Conservation (phyloP, 2,888 invertebrate species). For the Agrypnus murinus region DNA sequence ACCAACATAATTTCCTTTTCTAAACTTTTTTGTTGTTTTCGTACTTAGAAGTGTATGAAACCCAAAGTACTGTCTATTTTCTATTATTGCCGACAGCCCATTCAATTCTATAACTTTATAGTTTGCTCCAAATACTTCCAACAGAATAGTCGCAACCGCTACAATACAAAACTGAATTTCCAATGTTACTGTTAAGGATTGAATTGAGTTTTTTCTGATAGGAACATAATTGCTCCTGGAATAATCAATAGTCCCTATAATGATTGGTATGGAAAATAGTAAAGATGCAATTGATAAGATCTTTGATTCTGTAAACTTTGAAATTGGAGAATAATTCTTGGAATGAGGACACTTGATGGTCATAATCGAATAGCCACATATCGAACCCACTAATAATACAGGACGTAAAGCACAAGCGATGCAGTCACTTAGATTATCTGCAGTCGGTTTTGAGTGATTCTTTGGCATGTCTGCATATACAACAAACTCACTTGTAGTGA, state of each 20-base stretch:
- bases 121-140: background rate
- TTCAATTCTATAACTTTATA: slow-evolving; percentile 21
- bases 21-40: background rate
- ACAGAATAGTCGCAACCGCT: background rate
- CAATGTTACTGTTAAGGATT: background rate
- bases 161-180: background rate
- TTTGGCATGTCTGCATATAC: no score
- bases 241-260: background rate
- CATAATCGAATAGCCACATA: background rate
- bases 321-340: background rate
- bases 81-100: slow-evolving; percentile 5
- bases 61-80: slow-evolving; percentile 15
- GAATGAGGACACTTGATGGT: background rate
- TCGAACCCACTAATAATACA: background rate
- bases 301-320: slow-evolving; percentile 1
- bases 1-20: background rate
- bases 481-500: no score
- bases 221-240: background rate
- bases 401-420: background rate
- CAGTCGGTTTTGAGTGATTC: no score
- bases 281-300: background rate
- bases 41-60: background rate
- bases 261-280: background rate
- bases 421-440: background rate
- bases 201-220: no score